These are phyloP conservation scores for Musca vetustissima DNA, from an alignment of 1,140 invertebrate species.

Conservation along the genomic window DNA sequence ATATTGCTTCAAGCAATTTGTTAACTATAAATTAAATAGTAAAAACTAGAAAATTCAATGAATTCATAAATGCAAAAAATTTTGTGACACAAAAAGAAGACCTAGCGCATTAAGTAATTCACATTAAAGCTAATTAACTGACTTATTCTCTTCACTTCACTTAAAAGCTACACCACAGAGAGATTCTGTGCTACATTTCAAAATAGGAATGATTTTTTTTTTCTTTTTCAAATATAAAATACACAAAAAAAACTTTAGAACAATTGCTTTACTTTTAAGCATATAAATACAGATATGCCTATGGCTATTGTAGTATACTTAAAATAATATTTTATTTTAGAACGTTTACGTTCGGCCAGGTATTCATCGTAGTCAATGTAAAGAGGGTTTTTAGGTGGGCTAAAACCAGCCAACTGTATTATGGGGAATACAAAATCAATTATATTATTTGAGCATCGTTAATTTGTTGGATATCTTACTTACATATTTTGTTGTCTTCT, in stretches of 20 bases:
- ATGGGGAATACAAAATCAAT: not conserved
- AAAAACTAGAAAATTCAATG: not conserved
- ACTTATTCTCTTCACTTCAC: no score
- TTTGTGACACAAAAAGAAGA: not conserved
- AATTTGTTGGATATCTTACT: not conserved
- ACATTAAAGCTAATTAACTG: no score
- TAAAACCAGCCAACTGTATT: conserved; percentile 45
- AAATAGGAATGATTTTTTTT: no score
- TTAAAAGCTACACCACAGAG: no score
- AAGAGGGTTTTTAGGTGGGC: conserved; percentile 42
- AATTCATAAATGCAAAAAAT: conserved; percentile 22
- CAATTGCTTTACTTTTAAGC: conserved; percentile 45
- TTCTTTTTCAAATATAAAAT: no score
- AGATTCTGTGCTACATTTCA: no score
- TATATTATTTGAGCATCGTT: not conserved
- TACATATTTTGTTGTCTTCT: conserved; percentile 48
- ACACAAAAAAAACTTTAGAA: conserved; percentile 33
- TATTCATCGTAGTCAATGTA: conserved; percentile 49
- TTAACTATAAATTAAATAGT: not conserved
- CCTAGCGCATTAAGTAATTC: not conserved
- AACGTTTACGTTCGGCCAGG: conserved; percentile 44
- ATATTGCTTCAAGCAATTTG: conserved; percentile 10
- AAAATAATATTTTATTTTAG: conserved; percentile 42
- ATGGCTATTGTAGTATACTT: conserved; percentile 49
- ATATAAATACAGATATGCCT: conserved; percentile 48